Evolutionary conservation across 2,113 vertebrate genomes (phyloP), one percentile per base, ranked within the genome.

Genomic region (Hucho hucho): DNA sequence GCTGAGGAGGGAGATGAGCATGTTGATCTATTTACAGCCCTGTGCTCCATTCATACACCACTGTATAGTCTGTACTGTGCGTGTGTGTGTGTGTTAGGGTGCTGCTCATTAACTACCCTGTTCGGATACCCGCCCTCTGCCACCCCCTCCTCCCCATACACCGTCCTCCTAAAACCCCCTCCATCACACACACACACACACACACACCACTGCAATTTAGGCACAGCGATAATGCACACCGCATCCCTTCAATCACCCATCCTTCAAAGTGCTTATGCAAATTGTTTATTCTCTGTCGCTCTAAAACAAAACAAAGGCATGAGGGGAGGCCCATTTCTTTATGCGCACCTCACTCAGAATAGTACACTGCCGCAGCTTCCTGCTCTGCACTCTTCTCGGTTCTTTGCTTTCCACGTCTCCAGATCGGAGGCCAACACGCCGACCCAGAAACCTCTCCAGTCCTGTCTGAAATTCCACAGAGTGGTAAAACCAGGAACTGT

Each of bases 11-110:
- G 16, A 53, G 49, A 18, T 4, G 29, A 43, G 4, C 9, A 28
- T 46, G 67, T 67, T 67, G 26, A 67, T 32, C 65, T 32, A 32
- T 67, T 67, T 67, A 67, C 65, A 37, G 26, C 37, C 25, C 63
- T 64, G 24, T 26, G 11, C 63, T 20, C 28, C 28, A 18, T 5
- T 22, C 58, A n/a, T 61, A 22, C n/a, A 24, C 58, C n/a, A 24
- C n/a, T 61, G 20, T 61, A 61, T 61, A 22, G 7, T 9, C 37
- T 43, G 37, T 43, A 43, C 37, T 61, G 58, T n/a, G 3, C 22
- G 0, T 61, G 18, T 49, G 47, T 49, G 1, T 16, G 47, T 49
- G 47, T 16, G 47, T 49, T 61, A 3, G n/a, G n/a, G n/a, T 22
- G 58, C 5, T 61, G n/a, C 58, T 61, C 58, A 61, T 61, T 61